Evolutionary conservation across 2,113 vertebrate genomes (phyloP).

Genomic region (Seriola quinqueradiata): DNA sequence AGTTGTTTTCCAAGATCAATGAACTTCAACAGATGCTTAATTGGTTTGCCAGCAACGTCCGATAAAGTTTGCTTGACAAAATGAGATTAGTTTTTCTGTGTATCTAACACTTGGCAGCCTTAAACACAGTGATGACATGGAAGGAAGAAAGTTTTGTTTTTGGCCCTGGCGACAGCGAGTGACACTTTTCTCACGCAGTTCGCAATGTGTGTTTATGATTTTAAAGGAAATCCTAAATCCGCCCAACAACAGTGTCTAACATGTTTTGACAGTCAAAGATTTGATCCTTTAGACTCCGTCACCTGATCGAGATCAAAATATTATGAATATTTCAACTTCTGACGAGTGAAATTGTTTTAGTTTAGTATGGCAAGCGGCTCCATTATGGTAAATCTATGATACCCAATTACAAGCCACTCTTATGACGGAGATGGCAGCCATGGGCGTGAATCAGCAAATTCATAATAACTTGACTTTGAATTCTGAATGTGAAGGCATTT

Average conservation of each 20-base stretch:
- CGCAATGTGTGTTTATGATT: not conserved
- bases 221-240: not conserved
- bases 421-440: not conserved
- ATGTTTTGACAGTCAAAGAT: not conserved
- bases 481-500: not conserved
- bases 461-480: not conserved
- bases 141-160: conserved; percentile 11
- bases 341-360: not conserved
- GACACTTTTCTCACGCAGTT: too few relatives aligned
- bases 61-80: conserved; percentile 41
- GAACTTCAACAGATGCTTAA: conserved; percentile 46
- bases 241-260: not conserved
- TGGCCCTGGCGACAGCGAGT: too few relatives aligned
- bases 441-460: not conserved
- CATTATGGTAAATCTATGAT: not conserved
- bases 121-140: conserved; percentile 37
- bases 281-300: not conserved
- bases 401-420: not conserved
- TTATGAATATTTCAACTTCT: not conserved
- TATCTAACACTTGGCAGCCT: conserved; percentile 46
- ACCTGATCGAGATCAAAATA: not conserved
- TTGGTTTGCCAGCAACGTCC: conserved; percentile 59
- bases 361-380: too few relatives aligned
- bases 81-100: conserved; percentile 38
- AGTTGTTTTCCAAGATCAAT: conserved; percentile 56